These are phyloP conservation scores for Polyommatus icarus DNA, from an alignment of 2,888 invertebrate species.

Conservation along the genomic window DNA sequence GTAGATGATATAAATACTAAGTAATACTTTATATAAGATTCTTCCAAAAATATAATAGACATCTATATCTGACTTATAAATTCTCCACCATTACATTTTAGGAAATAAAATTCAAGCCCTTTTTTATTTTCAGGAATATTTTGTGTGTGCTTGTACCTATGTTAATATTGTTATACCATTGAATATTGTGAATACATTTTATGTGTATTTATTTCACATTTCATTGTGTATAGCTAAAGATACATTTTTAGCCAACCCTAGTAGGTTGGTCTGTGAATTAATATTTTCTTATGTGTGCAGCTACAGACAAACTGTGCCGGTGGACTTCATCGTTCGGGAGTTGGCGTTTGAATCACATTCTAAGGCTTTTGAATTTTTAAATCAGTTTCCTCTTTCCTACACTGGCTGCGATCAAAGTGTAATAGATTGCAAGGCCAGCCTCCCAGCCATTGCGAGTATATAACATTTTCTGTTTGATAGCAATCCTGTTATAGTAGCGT, in stretches of 20 bases:
- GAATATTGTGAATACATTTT: neutral
- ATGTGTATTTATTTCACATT: neutral
- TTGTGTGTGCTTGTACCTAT: neutral
- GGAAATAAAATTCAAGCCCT: neutral
- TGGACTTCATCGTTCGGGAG: constrained; percentile 92
- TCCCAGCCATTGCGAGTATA: constrained; percentile 79
- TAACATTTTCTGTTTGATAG: constrained; percentile 74
- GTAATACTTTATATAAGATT: neutral
- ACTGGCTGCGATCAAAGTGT: constrained; percentile 84
- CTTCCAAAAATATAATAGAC: neutral
- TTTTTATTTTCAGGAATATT: constrained; percentile 21
- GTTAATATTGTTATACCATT: neutral
- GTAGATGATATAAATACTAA: neutral
- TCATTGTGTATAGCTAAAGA: constrained; percentile 29
- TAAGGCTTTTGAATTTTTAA: constrained; percentile 93
- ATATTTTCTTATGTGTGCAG: constrained; percentile 84
- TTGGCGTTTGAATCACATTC: constrained; percentile 92
- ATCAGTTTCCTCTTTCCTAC: constrained; percentile 88
- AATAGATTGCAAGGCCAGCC: constrained; percentile 95
- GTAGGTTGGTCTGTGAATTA: constrained; percentile 63
- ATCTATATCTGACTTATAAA: neutral
- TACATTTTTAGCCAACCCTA: constrained; percentile 39
- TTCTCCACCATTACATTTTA: neutral
- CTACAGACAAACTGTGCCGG: constrained; percentile 95
- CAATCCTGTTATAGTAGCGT: constrained; percentile 61